phyloP scores from a whole-genome alignment of 2,888 invertebrate genomes.

The Scrobipalpa costella region DNA sequence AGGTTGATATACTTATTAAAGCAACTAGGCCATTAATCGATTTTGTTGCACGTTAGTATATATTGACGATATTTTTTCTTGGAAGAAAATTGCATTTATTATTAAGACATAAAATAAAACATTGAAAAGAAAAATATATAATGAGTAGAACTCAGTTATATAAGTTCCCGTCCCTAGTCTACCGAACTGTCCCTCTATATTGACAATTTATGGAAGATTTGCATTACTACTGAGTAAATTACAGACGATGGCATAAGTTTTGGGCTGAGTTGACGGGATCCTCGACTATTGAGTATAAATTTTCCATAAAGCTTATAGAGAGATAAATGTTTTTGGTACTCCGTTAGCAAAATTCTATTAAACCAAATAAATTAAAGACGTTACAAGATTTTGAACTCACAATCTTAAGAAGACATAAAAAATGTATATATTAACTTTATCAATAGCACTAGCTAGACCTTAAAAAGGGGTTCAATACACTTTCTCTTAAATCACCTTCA shows the following conservation, averaged over 20 bases:
- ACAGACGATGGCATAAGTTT: constrained; percentile 40
- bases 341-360: not conserved
- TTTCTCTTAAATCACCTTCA: not conserved
- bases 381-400: not conserved
- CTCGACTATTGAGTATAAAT: constrained; percentile 24
- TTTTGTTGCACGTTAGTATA: no score
- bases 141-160: not conserved
- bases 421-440: not conserved
- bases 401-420: not conserved
- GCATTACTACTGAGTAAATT: constrained; percentile 58
- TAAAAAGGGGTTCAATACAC: constrained; percentile 4
- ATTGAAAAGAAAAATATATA: no score
- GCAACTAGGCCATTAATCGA: no score
- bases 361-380: not conserved
- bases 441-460: not conserved
- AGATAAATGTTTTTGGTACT: no score
- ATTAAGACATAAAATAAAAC: no score
- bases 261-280: constrained; percentile 40
- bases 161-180: constrained; percentile 26
- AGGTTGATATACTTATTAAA: no score
- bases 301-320: constrained; percentile 16
- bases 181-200: constrained; percentile 48
- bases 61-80: no score
- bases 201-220: constrained; percentile 75
- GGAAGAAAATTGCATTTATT: no score